Evolutionary conservation across 2,797 vertebrate genomes (phyloP).

Genomic region (Sandelia bainsii): DNA sequence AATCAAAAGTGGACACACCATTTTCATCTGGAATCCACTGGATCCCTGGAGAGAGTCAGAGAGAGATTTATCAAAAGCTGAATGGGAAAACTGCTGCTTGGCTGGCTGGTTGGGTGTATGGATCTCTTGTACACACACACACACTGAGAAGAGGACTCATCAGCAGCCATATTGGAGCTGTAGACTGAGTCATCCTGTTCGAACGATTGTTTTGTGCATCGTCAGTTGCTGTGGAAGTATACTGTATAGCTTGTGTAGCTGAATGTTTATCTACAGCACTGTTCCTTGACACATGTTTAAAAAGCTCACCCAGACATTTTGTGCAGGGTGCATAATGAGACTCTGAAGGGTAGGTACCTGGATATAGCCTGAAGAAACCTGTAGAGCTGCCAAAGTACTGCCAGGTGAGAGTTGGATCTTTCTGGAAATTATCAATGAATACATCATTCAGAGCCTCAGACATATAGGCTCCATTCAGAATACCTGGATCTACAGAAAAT

Average conservation of each 20-base stretch:
- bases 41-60: conserved; percentile 85
- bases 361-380: conserved; percentile 96
- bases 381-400: conserved; percentile 96
- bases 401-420: conserved; percentile 96
- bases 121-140: too few relatives aligned
- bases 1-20: conserved; percentile 94
- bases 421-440: conserved; percentile 94
- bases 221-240: conserved; percentile 53
- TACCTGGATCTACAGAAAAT: conserved; percentile 86
- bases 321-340: not conserved
- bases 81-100: not conserved
- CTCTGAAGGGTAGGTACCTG: conserved; percentile 83
- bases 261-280: conserved; percentile 26
- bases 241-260: conserved; percentile 35
- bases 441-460: conserved; percentile 94
- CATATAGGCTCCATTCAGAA: conserved; percentile 95
- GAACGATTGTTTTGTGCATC: conserved; percentile 36
- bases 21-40: conserved; percentile 96
- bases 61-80: conserved; percentile 7
- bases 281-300: too few relatives aligned
- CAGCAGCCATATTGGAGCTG: conserved; percentile 14
- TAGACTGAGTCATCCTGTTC: conserved; percentile 53
- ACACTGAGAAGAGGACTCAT: not conserved
- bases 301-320: not conserved
- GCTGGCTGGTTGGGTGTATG: not conserved